These are phyloP conservation scores for Rachycentron canadum DNA, from an alignment of 2,797 vertebrate genomes.

Conservation along the genomic window DNA sequence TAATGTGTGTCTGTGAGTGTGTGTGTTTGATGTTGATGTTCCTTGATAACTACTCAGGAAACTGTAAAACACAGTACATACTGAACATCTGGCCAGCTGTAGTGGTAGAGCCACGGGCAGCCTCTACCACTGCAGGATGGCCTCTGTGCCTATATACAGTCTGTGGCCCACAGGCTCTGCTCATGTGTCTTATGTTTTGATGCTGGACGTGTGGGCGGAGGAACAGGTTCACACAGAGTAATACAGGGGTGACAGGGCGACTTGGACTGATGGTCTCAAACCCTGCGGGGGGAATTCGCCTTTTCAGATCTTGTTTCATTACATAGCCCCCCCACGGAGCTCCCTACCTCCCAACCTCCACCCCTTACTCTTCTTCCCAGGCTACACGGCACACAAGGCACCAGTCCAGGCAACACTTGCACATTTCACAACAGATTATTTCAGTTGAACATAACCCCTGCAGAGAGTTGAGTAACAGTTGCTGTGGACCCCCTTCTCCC, in stretches of 20 bases:
- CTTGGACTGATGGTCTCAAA: conserved; percentile 48
- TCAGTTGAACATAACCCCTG: conserved; percentile 64
- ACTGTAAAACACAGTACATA: not conserved
- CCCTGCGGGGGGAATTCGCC: conserved; percentile 61
- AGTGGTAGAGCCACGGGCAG: not conserved
- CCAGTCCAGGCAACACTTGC: conserved; percentile 53
- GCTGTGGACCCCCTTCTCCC: conserved; percentile 37
- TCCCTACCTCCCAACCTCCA: not conserved
- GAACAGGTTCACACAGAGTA: conserved; percentile 43
- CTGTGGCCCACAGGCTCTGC: conserved; percentile 21
- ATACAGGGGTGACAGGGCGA: conserved; percentile 46
- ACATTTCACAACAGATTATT: conserved; percentile 79
- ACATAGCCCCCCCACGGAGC: conserved; percentile 51
- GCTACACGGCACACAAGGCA: conserved; percentile 47
- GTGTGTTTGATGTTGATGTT: not conserved
- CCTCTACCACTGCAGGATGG: not conserved
- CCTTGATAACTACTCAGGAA: not conserved
- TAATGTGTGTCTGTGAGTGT: no score
- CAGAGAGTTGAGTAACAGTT: conserved; percentile 72
- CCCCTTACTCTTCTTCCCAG: conserved; percentile 33
- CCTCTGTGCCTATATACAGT: not conserved
- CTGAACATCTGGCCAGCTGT: conserved; percentile 24
- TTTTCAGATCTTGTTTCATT: conserved; percentile 74
- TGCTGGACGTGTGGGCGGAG: conserved; percentile 32
- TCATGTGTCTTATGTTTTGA: conserved; percentile 42